These are phyloP conservation scores for Nomada ferruginata DNA, from an alignment of 2,888 invertebrate species.

Conservation along the genomic window DNA sequence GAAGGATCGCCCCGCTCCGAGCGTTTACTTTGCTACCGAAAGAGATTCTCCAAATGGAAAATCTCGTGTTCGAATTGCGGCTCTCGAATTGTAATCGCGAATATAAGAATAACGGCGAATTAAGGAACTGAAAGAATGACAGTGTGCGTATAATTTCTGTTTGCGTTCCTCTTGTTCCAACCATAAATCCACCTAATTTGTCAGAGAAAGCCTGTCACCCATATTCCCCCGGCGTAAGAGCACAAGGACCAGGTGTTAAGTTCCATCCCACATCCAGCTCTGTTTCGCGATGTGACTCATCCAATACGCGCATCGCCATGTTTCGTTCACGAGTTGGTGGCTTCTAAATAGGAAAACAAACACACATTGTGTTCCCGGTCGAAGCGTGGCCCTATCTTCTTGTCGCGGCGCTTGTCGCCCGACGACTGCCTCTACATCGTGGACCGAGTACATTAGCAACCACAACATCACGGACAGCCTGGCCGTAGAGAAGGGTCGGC, in stretches of 20 bases:
- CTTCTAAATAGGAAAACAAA: conserved; percentile 74
- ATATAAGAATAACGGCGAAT: neutral
- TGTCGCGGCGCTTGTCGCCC: conserved; percentile 60
- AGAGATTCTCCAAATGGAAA: neutral
- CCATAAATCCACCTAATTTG: conserved; percentile 22
- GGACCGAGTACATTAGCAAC: conserved; percentile 77
- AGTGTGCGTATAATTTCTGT: neutral
- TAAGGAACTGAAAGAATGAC: neutral
- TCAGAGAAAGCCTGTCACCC: conserved; percentile 14
- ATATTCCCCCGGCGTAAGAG: neutral
- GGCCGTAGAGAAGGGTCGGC: conserved; percentile 59
- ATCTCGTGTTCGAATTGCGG: neutral
- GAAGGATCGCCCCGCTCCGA: conserved; percentile 46
- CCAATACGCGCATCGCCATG: neutral
- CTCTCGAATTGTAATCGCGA: neutral
- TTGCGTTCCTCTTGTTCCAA: neutral
- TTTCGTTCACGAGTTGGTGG: conserved; percentile 38
- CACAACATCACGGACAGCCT: conserved; percentile 71
- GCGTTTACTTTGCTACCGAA: conserved; percentile 44
- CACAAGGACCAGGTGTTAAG: conserved; percentile 30
- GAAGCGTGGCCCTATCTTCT: conserved; percentile 61
- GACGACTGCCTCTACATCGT: conserved; percentile 58
- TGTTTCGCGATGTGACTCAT: conserved; percentile 55
- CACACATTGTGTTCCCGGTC: conserved; percentile 60
- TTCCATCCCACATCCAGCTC: neutral